phyloP scores from a whole-genome alignment of 2,888 invertebrate genomes.

The Drosophila lacicola region DNA sequence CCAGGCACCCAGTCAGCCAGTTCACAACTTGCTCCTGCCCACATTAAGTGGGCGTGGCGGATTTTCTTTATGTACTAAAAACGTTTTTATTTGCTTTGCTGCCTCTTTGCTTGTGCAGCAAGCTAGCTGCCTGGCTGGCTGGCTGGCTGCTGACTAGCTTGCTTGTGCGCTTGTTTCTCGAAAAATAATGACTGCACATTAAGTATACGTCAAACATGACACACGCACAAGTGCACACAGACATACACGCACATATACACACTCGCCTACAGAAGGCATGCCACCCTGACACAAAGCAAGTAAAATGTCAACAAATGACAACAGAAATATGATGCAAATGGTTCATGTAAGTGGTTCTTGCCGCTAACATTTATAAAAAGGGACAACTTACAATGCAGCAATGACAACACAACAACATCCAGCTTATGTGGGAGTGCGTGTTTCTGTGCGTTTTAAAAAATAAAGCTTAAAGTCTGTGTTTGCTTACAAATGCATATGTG shows the following conservation, averaged over 20 bases:
- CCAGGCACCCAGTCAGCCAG: constrained; percentile 16
- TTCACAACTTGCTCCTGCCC: constrained; percentile 22
- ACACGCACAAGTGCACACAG: constrained; percentile 33
- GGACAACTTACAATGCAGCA: constrained; percentile 64
- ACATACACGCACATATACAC: constrained; percentile 27
- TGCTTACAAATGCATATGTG: constrained; percentile 20
- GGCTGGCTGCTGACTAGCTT: constrained; percentile 38
- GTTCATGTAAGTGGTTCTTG: constrained; percentile 82
- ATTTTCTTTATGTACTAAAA: constrained; percentile 38
- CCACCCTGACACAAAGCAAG: constrained; percentile 60
- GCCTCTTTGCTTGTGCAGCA: constrained; percentile 55
- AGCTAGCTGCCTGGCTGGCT: constrained; percentile 16
- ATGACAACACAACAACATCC: constrained; percentile 27
- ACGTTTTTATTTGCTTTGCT: constrained; percentile 61
- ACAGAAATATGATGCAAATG: constrained; percentile 84
- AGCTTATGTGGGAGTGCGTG: constrained; percentile 1
- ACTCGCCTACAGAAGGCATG: constrained; percentile 16
- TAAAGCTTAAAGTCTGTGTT: constrained; percentile 34
- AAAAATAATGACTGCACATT: constrained; percentile 81
- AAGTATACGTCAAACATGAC: constrained; percentile 67
- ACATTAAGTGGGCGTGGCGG: constrained; percentile 45
- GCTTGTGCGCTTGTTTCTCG: constrained; percentile 71
- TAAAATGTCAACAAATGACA: constrained; percentile 82
- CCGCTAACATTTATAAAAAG: constrained; percentile 69
- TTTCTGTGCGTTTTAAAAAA: constrained; percentile 4